These are phyloP conservation scores for Heliocidaris tuberculata DNA, from an alignment of 35 echinoderm and acorn worm genomes.

Conservation along the genomic window DNA sequence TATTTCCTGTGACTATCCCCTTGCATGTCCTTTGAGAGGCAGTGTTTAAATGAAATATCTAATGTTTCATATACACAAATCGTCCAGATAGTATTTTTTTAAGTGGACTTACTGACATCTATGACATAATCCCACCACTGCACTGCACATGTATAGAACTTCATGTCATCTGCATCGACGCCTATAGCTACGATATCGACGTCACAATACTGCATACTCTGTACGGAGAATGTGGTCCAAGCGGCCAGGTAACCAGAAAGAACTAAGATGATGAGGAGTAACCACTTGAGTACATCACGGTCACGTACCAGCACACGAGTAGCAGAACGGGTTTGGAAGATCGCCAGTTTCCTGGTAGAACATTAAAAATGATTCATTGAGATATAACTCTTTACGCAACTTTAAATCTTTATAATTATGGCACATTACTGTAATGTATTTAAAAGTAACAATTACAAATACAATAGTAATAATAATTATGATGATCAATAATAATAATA, in stretches of 20 bases:
- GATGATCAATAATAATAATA: too few relatives aligned
- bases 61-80: too few relatives aligned
- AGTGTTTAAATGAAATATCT: too few relatives aligned
- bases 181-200: constrained; percentile 67
- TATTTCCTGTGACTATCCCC: too few relatives aligned
- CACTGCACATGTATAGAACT: constrained; percentile 78
- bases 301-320: constrained; percentile 96
- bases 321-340: constrained; percentile 98
- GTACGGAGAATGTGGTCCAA: constrained; percentile 88
- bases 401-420: neutral
- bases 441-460: too few relatives aligned
- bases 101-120: constrained; percentile 77
- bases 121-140: constrained; percentile 99
- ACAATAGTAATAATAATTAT: too few relatives aligned
- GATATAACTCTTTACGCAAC: neutral
- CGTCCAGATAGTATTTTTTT: too few relatives aligned
- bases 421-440: neutral
- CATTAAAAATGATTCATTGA: neutral
- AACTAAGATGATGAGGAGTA: constrained; percentile 81
- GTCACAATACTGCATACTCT: constrained; percentile 73
- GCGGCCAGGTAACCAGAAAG: constrained; percentile 84
- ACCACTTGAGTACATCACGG: constrained; percentile 91
- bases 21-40: too few relatives aligned
- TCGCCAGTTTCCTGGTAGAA: constrained; percentile 77
- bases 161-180: constrained; percentile 58